Base-by-base conservation (phyloP, 2,113 vertebrate genomes). In the Mustela nigripes region DNA sequence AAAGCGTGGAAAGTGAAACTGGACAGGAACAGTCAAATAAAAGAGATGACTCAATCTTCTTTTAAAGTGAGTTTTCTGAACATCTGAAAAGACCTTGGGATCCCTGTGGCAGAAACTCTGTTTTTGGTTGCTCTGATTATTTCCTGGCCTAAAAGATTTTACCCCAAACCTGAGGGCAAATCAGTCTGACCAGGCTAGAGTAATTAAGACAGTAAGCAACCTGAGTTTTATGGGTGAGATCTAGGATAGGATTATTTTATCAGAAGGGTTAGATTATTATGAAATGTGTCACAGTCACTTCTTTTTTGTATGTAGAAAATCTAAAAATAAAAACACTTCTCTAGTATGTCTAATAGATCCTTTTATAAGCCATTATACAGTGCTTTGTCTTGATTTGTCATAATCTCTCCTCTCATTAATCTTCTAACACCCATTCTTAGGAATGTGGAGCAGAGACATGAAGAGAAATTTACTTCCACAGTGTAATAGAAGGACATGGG, bases 1-100 rank as follows among this genome's bases (percentile, higher is more conserved):
- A 91, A 95, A 95, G 24, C 92, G 58, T 36, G 92, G 36, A 96
- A 93, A 79, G 39, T 60, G n/a, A 78, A 95, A 63, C 21, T 81
- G 26, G 58, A 91, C 50, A 92, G 60, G 96, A 87, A 18, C 19
- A 33, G 76, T 94, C 67, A 86, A 62, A 94, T 63, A 90, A 87
- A 83, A 91, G 90, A 79, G 67, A 83, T 50, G 69, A 56, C 50
- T 89, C 80, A 71, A 50, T 76, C 53, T 86, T 63, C 53, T 45
- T 36, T 90, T 1, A 88, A 95, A 97, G 28, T 48, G 11, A 93
- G 9, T 21, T 86, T 31, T 82, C 79, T 85, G 79, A 86, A 48
- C 69, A 87, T 67, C 36, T 58, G 56, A 81, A 73, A 94, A 76
- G 48, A 82, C 36, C 63, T 95, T 74, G 73, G 14, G 2, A 73